These are phyloP conservation scores for Mandrillus leucophaeus DNA, from an alignment of 2,113 vertebrate species.

Conservation along the genomic window DNA sequence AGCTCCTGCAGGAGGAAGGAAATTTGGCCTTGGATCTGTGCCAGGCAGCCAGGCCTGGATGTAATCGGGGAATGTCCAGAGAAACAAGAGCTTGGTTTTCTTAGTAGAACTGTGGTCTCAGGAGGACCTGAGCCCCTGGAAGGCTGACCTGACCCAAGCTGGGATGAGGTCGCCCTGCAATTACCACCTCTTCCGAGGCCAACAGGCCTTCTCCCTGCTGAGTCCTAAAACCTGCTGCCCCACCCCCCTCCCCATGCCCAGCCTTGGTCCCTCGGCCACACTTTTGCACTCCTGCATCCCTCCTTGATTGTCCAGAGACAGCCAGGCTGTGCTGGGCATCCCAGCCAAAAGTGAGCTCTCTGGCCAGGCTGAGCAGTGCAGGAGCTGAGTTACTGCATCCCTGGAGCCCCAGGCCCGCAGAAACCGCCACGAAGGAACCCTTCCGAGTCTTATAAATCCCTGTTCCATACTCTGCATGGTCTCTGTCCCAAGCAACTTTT, in stretches of 20 bases:
- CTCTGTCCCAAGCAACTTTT: conserved; percentile 41
- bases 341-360: neutral
- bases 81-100: neutral
- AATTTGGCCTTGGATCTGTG: conserved; percentile 57
- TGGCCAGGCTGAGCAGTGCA: too few relatives aligned
- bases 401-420: neutral
- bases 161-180: neutral
- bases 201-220: neutral
- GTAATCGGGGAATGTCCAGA: neutral
- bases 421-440: fast-evolving
- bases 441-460: neutral
- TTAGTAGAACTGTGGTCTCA: neutral
- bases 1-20: conserved; percentile 38
- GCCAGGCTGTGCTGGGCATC: neutral
- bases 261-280: neutral
- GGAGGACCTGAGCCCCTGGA: neutral
- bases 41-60: neutral
- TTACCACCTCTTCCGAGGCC: neutral
- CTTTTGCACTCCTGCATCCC: neutral
- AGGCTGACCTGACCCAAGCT: neutral
- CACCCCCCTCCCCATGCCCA: neutral
- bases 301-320: neutral
- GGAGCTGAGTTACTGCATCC: neutral
- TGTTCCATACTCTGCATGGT: neutral
- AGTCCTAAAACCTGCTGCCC: neutral